Base-by-base conservation (phyloP, 2,888 invertebrate species). In the Heliothis peltigera region DNA sequence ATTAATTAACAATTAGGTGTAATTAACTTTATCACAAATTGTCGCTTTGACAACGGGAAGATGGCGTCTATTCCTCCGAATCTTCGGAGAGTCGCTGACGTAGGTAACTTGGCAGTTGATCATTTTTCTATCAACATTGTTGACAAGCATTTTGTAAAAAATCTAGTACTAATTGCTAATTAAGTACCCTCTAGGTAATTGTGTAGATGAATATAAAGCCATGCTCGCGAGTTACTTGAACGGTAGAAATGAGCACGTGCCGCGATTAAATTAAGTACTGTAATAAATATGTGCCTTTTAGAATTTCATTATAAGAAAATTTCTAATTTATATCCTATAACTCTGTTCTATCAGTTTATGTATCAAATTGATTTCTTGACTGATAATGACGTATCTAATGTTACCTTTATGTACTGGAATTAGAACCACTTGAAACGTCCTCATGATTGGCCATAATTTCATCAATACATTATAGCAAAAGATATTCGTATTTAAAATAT, bases 81-180 rank as follows among this genome's bases (percentile, higher is more conserved):
- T 10, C 17, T 12, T 18, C 12, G 25, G 53, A 19, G 22, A 25
- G 4, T 1, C 32, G 15, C 17, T 51, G 56, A 72, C 56, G 60
- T 56, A 66, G 48, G 66, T 60, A 72, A 61, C 46, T 66, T 72
- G 46, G 57, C 28, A 51, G 51, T 47, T 17, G 53, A 54, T 66
- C 56, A 43, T 8, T 51, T 8, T 28, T 55, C 46, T 8, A 28
- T 47, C 46, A 52, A 43, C 46, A 25, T 49, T 32, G 25, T 47
- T 12, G 35, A 22, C 17, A 43, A 58, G 21, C 18, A 25, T 43
- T 2, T 35, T 55, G 15, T 17, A 25, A 39, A 52, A 35, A 58
- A n/a, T 22, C 1, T 66, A 48, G n/a, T 46, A 52, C 17, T 55
- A 21, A 64, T 53, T 42, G 42, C 22, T 42, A 43, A 32, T 49